Base-by-base conservation (phyloP, 2,113 vertebrate species). In the Coreoperca whiteheadi region DNA sequence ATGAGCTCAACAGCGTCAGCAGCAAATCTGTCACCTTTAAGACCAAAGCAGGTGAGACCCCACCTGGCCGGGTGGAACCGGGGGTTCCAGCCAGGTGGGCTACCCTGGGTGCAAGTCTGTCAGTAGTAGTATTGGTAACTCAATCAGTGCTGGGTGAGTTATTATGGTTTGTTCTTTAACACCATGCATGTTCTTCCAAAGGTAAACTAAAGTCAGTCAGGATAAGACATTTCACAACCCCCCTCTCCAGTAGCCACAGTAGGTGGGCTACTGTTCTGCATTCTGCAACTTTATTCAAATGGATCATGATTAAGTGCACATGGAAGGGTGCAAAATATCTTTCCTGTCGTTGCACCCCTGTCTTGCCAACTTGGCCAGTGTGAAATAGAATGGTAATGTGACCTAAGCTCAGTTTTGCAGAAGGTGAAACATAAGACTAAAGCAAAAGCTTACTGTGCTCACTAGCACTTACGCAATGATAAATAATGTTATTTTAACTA, bases 21-120 rank as follows among this genome's bases (percentile, higher is more conserved):
- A 98, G 97, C 96, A 91, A 96, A 75, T 82, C 92, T 92, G 91
- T 97, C 96, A 96, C 94, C 95, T 98, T 99, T 97, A 96, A 98
- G 94, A 99, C 97, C 93, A 98, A 96, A 94, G 88, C 97, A 99
- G 98, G 98, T 99, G 98, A 99, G 98, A 79, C 69, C 63, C 86
- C 87, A 77, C 83, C 88, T 85, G 89, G 66, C 69, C 41, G 34
- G 81, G 84, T 64, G 79, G 82, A 82, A 46, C 59, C 37, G 16
- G 60, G 20, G 66, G 56, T 84, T 75, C 56, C n/a, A 50, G 81
- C 53, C 82, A 59, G 65, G 71, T 84, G 87, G 80, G 79, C 57
- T 61, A 48, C 59, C 67, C 68, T 78, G 59, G 12, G 66, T 66
- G 50, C 53, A 43, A 67, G 25, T 83, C 54, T 82, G 18, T 74